Percentiles rank a stretch among this genome's conserved stretches.
Evolutionary conservation across 92 coral and sea anemone genomes (phyloP).

Genomic region (Bergia sp.): DNA sequence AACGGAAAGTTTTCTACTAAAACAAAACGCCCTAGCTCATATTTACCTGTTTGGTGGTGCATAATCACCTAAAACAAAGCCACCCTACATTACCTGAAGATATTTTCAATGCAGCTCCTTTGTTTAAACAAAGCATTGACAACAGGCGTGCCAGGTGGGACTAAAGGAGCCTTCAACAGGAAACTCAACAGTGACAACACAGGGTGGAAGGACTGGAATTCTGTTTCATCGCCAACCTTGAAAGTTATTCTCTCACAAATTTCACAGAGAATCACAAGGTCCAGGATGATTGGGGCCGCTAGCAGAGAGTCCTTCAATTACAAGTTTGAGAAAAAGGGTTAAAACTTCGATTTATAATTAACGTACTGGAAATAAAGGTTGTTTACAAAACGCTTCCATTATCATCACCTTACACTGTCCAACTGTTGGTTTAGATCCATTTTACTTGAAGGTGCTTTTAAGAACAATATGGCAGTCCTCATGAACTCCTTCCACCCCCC

Average conservation of each 20-base stretch:
- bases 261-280: conserved; percentile 93
- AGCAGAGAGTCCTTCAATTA: conserved; percentile 81
- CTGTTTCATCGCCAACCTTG: conserved; percentile 80
- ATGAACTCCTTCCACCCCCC: not conserved
- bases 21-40: too few species aligned
- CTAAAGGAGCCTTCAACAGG: conserved; percentile 94
- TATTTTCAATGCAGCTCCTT: conserved; percentile 95
- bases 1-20: too few species aligned
- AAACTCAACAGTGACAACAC: conserved; percentile 90
- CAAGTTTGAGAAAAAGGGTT: not conserved
- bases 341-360: not conserved
- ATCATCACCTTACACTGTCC: too few species aligned
- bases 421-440: too few species aligned
- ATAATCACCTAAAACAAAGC: not conserved
- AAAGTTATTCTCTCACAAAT: conserved; percentile 94
- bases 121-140: conserved; percentile 95
- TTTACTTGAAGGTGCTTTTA: not conserved
- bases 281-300: conserved; percentile 94
- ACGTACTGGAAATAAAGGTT: not conserved
- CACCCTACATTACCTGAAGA: conserved; percentile 72
- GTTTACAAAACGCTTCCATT: not conserved
- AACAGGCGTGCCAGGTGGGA: conserved; percentile 91
- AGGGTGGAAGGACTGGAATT: conserved; percentile 90
- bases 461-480: too few species aligned
- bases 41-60: not conserved